A percentile compares a stretch with the other conserved stretches of the same genome.
Conservation (phyloP, 2,113 vertebrate genomes). For the Casuarius casuarius region DNA sequence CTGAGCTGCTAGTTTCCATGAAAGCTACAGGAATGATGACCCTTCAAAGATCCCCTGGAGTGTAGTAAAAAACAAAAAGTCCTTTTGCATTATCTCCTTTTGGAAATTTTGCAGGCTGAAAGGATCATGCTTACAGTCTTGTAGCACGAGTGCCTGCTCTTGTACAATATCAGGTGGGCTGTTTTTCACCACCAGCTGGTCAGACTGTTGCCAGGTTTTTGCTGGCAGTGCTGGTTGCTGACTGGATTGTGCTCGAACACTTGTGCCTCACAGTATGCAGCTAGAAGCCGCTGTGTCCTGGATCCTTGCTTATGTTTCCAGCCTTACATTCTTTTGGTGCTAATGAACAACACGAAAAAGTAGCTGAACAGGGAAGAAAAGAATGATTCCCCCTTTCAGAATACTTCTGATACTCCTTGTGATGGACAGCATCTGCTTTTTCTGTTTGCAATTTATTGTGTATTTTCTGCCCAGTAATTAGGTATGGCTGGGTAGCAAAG, state of each 20-base stretch:
- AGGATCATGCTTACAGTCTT: not conserved
- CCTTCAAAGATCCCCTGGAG: not conserved
- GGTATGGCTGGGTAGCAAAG: not conserved
- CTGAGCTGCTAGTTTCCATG: not conserved
- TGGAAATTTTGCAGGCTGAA: not conserved
- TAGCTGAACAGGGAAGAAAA: not conserved
- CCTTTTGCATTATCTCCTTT: not conserved
- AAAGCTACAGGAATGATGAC: not conserved
- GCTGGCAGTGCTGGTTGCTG: not conserved
- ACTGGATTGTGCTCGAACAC: not conserved
- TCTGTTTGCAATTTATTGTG: not conserved
- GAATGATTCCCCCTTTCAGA: not conserved
- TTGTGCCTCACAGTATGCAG: rapidly evolving
- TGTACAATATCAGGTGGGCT: not conserved
- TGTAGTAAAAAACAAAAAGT: not conserved
- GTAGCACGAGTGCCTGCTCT: not conserved
- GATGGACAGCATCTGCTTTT: not conserved
- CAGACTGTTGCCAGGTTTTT: not conserved
- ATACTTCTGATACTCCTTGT: not conserved
- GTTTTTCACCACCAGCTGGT: not conserved
- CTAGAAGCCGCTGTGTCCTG: rapidly evolving
- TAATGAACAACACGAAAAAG: not conserved
- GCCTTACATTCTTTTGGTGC: not conserved
- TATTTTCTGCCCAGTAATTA: not conserved
- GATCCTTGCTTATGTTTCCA: not conserved